Conservation (phyloP, 2,113 vertebrate species). For the Xenopus tropicalis region DNA sequence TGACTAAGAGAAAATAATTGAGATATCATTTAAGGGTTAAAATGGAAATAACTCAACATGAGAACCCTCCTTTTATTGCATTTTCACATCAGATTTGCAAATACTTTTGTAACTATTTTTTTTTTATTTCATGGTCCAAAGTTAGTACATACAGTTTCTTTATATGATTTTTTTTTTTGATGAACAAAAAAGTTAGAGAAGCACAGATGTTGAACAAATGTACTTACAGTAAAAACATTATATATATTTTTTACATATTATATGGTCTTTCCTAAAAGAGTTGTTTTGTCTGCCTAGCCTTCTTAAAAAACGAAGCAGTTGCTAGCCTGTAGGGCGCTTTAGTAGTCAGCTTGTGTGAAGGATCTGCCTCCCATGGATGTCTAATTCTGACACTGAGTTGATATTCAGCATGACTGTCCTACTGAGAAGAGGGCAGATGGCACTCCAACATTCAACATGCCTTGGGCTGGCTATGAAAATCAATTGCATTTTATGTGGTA, state of each 20-base stretch:
- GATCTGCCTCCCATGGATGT: constrained; percentile 13
- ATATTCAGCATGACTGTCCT: constrained; percentile 30
- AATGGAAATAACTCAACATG: too few relatives aligned
- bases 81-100: too few relatives aligned
- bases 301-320: constrained; percentile 18
- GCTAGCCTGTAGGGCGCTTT: constrained; percentile 32
- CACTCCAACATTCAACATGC: constrained; percentile 32
- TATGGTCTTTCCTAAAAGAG: background rate
- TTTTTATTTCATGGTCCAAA: too few relatives aligned
- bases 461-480: constrained; percentile 38
- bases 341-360: constrained; percentile 22
- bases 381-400: constrained; percentile 29
- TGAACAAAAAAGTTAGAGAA: background rate
- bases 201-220: background rate
- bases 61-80: too few relatives aligned
- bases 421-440: constrained; percentile 42
- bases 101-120: too few relatives aligned
- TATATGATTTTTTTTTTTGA: too few relatives aligned
- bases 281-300: background rate
- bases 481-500: constrained; percentile 38
- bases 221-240: too few relatives aligned
- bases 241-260: background rate
- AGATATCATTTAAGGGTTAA: too few relatives aligned
- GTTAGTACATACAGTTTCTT: too few relatives aligned
- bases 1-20: too few relatives aligned